Evolutionary conservation across 2,888 invertebrate genomes (phyloP).

Genomic region (Pollenia griseotomentosa): DNA sequence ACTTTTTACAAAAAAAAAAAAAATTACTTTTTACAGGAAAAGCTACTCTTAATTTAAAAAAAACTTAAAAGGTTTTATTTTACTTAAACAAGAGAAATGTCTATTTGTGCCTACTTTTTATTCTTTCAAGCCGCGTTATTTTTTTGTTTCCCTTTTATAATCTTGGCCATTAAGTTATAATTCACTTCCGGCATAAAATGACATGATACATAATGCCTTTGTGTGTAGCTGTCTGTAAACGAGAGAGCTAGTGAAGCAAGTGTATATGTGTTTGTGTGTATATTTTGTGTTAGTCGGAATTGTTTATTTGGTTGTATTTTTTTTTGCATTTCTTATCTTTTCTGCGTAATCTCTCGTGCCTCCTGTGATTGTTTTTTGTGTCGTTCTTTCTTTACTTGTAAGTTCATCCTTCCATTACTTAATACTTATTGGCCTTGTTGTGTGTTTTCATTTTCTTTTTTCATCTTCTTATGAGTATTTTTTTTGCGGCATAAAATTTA

Average conservation of each 20-base stretch:
- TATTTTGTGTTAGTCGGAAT: not conserved
- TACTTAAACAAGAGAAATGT: too few relatives aligned
- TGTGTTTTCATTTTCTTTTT: constrained; percentile 13
- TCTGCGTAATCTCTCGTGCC: constrained; percentile 49
- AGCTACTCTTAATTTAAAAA: too few relatives aligned
- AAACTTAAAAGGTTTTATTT: too few relatives aligned
- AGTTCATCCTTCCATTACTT: constrained; percentile 7
- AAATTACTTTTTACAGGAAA: too few relatives aligned
- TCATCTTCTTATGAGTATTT: constrained; percentile 23
- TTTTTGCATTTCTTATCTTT: constrained; percentile 40
- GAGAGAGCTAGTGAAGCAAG: not conserved
- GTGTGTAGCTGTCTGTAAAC: constrained; percentile 57
- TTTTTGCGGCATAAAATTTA: constrained; percentile 42
- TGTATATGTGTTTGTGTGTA: not conserved
- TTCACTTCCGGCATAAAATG: constrained; percentile 76
- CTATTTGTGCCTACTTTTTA: too few relatives aligned
- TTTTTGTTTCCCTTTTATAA: constrained; percentile 62
- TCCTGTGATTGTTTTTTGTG: constrained; percentile 42
- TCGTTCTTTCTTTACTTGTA: not conserved
- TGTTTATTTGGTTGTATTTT: not conserved
- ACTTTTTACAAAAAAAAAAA: too few relatives aligned
- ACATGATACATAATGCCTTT: constrained; percentile 72
- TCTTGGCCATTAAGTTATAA: constrained; percentile 76
- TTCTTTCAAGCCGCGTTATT: not conserved
- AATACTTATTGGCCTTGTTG: not conserved